These are phyloP conservation scores for Seira sanloemensis DNA, from an alignment of 2,888 invertebrate genomes.

Conservation along the genomic window DNA sequence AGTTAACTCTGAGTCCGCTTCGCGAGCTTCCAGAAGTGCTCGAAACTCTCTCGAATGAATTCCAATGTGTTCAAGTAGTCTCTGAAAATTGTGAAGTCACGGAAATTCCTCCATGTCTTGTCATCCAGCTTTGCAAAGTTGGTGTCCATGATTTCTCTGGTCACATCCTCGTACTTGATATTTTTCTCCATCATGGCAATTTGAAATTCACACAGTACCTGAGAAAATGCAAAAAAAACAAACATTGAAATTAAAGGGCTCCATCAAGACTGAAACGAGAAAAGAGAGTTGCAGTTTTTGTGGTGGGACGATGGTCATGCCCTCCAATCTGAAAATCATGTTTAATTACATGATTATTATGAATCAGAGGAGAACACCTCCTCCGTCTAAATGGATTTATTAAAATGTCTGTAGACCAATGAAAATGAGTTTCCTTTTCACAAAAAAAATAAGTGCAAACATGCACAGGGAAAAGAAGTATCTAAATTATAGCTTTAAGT, in stretches of 20 bases:
- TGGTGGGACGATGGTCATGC: not conserved
- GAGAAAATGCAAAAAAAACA: conserved; percentile 53
- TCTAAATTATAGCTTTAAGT: conserved; percentile 1
- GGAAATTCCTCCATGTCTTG: conserved; percentile 77
- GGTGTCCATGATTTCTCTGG: conserved; percentile 75
- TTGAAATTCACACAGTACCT: conserved; percentile 83
- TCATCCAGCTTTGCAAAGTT: conserved; percentile 75
- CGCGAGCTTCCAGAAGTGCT: conserved; percentile 69
- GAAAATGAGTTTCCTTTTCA: not conserved
- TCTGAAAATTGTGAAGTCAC: conserved; percentile 81
- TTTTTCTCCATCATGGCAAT: conserved; percentile 79
- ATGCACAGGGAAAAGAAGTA: conserved; percentile 3
- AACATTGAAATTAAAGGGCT: not conserved
- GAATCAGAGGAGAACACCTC: not conserved
- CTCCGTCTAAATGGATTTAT: not conserved
- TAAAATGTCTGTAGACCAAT: not conserved
- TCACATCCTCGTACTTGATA: conserved; percentile 76
- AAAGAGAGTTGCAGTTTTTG: conserved; percentile 7
- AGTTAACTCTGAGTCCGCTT: conserved; percentile 11
- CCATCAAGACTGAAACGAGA: conserved; percentile 59
- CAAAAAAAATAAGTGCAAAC: not conserved
- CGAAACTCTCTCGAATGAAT: conserved; percentile 78
- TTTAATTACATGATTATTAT: conserved; percentile 8
- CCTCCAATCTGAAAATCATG: conserved; percentile 7
- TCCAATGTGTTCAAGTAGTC: conserved; percentile 81